phyloP scores from a whole-genome alignment of 2,797 vertebrate species.

The Alauda arvensis region DNA sequence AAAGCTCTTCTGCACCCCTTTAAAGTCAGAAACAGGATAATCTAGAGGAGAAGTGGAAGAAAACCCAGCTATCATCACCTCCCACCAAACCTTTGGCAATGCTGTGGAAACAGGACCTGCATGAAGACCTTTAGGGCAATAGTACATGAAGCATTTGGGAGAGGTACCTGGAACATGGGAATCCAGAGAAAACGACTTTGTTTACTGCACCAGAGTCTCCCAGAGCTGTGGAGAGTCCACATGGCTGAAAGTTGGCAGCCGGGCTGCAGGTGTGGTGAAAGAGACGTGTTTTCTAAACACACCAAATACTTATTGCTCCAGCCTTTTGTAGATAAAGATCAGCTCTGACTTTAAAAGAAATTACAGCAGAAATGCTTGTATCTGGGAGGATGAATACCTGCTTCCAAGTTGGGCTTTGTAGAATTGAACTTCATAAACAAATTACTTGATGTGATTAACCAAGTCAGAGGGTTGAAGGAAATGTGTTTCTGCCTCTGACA shows the following conservation, averaged over 20 bases:
- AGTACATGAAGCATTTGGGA: background rate
- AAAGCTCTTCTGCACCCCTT: background rate
- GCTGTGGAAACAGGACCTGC: background rate
- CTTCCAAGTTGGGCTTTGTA: slow-evolving; percentile 30
- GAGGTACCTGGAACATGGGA: background rate
- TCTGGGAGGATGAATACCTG: slow-evolving; percentile 27
- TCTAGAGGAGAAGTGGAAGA: background rate
- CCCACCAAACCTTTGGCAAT: background rate
- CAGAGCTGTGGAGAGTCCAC: background rate
- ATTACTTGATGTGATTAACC: slow-evolving; percentile 33
- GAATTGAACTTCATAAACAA: slow-evolving; percentile 27
- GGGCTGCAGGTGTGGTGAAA: slow-evolving; percentile 44
- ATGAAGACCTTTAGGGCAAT: background rate
- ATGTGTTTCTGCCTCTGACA: background rate
- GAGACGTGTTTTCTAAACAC: slow-evolving; percentile 37
- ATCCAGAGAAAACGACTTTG: background rate
- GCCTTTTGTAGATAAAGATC: slow-evolving; percentile 62
- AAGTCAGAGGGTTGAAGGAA: slow-evolving; percentile 23
- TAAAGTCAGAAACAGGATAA: background rate
- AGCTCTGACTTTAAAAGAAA: slow-evolving; percentile 34
- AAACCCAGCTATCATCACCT: background rate
- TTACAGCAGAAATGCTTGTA: slow-evolving; percentile 29
- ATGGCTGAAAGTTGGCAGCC: slow-evolving; percentile 28
- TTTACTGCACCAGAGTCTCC: background rate
- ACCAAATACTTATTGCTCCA: background rate